Evolutionary conservation across 2,888 invertebrate species (phyloP).

Genomic region (Scaptomyza caliginosa): DNA sequence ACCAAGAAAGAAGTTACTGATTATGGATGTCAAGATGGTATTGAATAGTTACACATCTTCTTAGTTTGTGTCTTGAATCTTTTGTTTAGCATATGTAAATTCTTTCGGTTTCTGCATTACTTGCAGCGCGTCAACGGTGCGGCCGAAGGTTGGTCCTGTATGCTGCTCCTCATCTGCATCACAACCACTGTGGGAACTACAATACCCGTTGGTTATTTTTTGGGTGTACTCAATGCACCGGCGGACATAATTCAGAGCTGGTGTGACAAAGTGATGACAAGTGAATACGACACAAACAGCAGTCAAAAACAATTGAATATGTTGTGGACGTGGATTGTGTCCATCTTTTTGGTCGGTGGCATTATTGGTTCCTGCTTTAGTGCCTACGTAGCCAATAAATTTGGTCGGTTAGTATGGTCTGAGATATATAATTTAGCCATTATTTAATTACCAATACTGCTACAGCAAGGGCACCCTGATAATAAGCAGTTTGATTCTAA

Average conservation of each 20-base stretch:
- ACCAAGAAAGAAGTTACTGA: constrained; percentile 8
- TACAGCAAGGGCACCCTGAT: constrained; percentile 87
- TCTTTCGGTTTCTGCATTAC: not conserved
- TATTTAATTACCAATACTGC: not conserved
- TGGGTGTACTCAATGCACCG: constrained; percentile 93
- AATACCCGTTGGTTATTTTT: constrained; percentile 92
- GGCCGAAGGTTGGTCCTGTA: constrained; percentile 69
- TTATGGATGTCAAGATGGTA: constrained; percentile 28
- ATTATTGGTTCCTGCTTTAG: constrained; percentile 92
- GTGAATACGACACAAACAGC: constrained; percentile 86
- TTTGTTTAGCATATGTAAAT: constrained; percentile 46
- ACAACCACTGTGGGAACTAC: constrained; percentile 90
- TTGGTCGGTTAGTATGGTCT: constrained; percentile 87
- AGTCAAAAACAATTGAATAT: constrained; percentile 85
- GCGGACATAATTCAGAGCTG: constrained; percentile 88
- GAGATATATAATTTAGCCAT: too few species aligned
- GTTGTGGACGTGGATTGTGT: constrained; percentile 93
- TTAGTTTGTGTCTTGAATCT: constrained; percentile 69
- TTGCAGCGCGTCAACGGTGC: constrained; percentile 51
- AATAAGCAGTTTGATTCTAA: constrained; percentile 87
- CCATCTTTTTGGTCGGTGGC: constrained; percentile 95
- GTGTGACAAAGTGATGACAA: constrained; percentile 88
- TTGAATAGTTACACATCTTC: not conserved
- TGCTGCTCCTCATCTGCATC: constrained; percentile 87
- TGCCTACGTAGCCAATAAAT: constrained; percentile 89